Conservation (phyloP, 2,113 vertebrate species). For the Ciconia stormi region DNA sequence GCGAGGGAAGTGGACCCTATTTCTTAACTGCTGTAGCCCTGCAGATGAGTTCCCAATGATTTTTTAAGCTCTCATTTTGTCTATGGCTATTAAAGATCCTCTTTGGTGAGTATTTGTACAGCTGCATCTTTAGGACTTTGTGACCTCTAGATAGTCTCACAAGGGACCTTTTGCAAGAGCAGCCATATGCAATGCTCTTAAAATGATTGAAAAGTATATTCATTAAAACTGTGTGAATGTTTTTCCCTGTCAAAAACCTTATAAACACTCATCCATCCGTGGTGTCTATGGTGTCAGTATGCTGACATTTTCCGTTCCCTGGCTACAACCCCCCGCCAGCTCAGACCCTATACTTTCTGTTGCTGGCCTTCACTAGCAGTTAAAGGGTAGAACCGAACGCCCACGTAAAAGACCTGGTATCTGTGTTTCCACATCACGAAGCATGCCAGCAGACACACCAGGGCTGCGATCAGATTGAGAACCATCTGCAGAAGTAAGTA, state of each 20-base stretch:
- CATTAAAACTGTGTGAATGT: not conserved
- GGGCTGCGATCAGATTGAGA: conserved; percentile 83
- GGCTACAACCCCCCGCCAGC: not conserved
- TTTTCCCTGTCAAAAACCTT: not conserved
- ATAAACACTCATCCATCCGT: accelerated
- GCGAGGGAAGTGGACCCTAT: not conserved
- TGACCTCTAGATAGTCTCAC: not conserved
- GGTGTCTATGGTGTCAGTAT: not conserved
- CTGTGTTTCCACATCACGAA: conserved; percentile 97
- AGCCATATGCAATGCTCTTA: not conserved
- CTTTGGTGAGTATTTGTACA: not conserved
- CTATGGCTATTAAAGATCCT: not conserved
- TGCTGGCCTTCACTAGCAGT: conserved; percentile 56
- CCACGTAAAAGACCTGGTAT: conserved; percentile 94
- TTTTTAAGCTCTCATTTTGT: not conserved
- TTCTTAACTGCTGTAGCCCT: not conserved
- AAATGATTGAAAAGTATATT: not conserved
- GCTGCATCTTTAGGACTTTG: not conserved
- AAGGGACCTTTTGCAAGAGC: not conserved
- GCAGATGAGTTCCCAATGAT: not conserved
- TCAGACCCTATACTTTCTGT: conserved; percentile 78
- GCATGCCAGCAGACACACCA: conserved; percentile 83
- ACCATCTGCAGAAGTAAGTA: conserved; percentile 88
- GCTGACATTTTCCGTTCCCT: not conserved
- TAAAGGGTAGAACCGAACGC: conserved; percentile 74